phyloP scores from a whole-genome alignment of 1,140 invertebrate genomes.

The Battus philenor region DNA sequence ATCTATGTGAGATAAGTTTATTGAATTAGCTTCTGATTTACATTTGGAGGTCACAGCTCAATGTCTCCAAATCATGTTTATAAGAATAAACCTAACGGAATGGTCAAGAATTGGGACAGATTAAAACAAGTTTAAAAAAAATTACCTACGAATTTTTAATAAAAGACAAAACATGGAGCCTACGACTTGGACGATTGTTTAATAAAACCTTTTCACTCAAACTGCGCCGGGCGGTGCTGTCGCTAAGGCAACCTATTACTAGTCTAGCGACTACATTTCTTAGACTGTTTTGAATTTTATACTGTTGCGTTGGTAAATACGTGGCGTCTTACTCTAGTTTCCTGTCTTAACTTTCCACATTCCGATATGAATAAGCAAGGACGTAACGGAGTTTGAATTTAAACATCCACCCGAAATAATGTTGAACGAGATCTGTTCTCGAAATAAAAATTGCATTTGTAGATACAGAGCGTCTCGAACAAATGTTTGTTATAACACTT shows the following conservation, averaged over 20 bases:
- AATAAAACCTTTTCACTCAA: conserved; percentile 14
- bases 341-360: conserved; percentile 16
- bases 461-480: background rate
- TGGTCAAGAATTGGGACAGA: background rate
- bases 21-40: conserved; percentile 11
- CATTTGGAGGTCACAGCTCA: conserved; percentile 11
- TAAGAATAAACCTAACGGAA: too few species aligned
- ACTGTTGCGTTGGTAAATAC: conserved; percentile 13
- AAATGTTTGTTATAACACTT: conserved; percentile 7
- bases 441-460: conserved; percentile 5
- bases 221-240: conserved; percentile 6
- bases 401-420: conserved; percentile 7
- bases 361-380: conserved; percentile 17
- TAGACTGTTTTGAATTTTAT: conserved; percentile 16
- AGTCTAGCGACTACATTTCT: conserved; percentile 13
- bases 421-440: background rate
- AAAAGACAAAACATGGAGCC: conserved; percentile 6
- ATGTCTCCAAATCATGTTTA: conserved; percentile 9
- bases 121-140: background rate
- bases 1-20: conserved; percentile 19
- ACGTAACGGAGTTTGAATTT: conserved; percentile 9
- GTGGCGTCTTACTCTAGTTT: conserved; percentile 17
- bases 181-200: background rate
- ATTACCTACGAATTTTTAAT: background rate
- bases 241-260: conserved; percentile 14